Evolutionary conservation across 2,113 vertebrate species (phyloP).

Genomic region (Mormyrus iriodes): DNA sequence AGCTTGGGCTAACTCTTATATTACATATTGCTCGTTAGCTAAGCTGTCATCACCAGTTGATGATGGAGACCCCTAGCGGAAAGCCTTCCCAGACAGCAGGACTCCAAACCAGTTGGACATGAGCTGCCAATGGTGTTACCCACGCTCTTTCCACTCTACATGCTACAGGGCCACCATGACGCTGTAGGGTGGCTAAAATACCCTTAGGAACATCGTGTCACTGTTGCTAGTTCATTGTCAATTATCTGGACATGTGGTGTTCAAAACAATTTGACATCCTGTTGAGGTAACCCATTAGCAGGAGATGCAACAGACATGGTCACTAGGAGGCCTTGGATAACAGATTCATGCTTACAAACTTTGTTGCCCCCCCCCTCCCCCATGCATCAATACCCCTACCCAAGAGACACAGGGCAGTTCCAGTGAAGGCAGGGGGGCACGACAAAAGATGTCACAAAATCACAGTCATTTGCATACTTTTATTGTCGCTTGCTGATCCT

Average conservation of each 20-base stretch:
- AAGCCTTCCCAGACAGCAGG: background rate
- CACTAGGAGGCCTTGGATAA: background rate
- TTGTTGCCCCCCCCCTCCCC: background rate
- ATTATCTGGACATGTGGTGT: background rate
- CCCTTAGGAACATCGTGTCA: background rate
- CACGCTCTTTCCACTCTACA: background rate
- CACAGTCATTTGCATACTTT: constrained; percentile 61
- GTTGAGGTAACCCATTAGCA: background rate
- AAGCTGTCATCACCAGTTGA: background rate
- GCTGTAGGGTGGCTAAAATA: background rate
- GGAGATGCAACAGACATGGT: background rate
- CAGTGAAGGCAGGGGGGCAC: constrained; percentile 37
- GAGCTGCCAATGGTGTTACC: background rate
- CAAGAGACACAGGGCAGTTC: background rate
- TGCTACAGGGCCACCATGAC: background rate
- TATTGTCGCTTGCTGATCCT: constrained; percentile 10
- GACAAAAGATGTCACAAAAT: constrained; percentile 64
- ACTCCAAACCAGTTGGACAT: background rate
- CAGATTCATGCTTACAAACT: background rate
- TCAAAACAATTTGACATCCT: background rate
- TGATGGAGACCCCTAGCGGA: too few relatives aligned
- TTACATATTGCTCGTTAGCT: background rate
- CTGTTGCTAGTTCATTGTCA: constrained; percentile 45
- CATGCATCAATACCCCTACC: background rate
- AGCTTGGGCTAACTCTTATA: background rate